Percentiles rank a stretch among this genome's conserved stretches.
Conservation (phyloP, 2,113 vertebrate species). For the Tretioscincus oriximinensis region DNA sequence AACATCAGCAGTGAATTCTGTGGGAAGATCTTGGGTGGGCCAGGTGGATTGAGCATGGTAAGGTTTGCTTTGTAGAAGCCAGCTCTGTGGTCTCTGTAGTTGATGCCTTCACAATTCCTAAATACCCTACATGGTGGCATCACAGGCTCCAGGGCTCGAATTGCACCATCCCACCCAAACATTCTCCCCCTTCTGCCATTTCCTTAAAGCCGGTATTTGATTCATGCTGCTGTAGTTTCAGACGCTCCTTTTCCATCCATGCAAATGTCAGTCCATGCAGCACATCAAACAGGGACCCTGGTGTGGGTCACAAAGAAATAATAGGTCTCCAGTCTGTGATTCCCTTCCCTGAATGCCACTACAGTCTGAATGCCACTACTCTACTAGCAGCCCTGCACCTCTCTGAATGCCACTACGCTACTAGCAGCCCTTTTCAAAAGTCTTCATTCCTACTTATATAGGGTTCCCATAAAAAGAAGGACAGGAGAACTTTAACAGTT, state of each 20-base stretch:
- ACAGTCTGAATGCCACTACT: no score
- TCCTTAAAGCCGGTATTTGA: background rate
- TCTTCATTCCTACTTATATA: background rate
- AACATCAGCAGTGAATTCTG: background rate
- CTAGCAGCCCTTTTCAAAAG: background rate
- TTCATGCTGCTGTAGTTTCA: constrained; percentile 11
- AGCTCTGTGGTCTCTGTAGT: background rate
- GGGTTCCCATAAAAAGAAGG: no score
- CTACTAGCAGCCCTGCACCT: no score
- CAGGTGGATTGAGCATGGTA: background rate
- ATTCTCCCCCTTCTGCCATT: no score
- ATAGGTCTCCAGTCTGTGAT: background rate
- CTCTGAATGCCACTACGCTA: no score
- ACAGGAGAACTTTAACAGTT: no score
- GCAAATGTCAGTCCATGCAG: constrained; percentile 25
- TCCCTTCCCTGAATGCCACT: background rate
- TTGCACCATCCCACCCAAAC: background rate
- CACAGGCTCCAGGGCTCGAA: background rate
- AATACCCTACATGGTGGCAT: background rate
- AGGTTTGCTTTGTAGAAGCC: background rate
- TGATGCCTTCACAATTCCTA: background rate
- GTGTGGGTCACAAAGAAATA: background rate
- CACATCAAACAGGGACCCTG: background rate
- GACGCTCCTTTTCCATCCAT: constrained; percentile 2
- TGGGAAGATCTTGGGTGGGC: background rate